phyloP scores from a whole-genome alignment of 2,888 invertebrate genomes.

The Pocota personata region DNA sequence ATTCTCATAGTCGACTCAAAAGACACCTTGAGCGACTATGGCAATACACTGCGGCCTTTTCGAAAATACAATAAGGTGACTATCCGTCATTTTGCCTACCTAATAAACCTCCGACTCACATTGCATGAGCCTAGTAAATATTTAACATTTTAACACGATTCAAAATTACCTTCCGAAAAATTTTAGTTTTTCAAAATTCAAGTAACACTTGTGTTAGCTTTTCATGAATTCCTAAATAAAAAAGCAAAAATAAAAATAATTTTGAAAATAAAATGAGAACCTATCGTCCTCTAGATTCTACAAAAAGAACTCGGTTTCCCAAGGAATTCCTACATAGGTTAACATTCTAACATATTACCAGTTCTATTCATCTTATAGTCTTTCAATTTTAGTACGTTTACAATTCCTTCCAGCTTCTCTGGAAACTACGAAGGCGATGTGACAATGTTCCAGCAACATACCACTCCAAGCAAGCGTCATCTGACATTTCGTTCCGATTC shows the following conservation, averaged over 20 bases:
- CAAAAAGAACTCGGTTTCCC: background rate
- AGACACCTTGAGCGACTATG: too few relatives aligned
- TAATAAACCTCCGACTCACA: too few relatives aligned
- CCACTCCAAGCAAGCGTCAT: background rate
- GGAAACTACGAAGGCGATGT: slow-evolving; percentile 52
- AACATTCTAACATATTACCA: background rate
- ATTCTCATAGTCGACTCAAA: too few relatives aligned
- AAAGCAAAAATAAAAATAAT: background rate
- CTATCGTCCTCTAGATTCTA: background rate
- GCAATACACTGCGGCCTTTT: too few relatives aligned
- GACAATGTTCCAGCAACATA: slow-evolving; percentile 12
- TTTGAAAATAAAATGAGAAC: slow-evolving; percentile 5
- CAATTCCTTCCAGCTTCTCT: background rate
- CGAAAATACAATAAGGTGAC: too few relatives aligned
- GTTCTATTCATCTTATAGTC: background rate
- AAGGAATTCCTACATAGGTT: background rate
- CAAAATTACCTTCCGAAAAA: background rate
- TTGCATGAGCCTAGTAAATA: too few relatives aligned
- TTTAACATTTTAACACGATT: too few relatives aligned
- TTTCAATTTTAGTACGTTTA: slow-evolving; percentile 19
- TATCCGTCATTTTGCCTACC: too few relatives aligned
- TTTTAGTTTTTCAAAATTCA: background rate
- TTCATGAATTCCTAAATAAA: background rate
- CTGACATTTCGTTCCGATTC: slow-evolving; percentile 4
- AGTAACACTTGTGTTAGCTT: background rate